Evolutionary conservation across 2,888 invertebrate genomes (phyloP).

Genomic region (Ormyrus labotus): DNA sequence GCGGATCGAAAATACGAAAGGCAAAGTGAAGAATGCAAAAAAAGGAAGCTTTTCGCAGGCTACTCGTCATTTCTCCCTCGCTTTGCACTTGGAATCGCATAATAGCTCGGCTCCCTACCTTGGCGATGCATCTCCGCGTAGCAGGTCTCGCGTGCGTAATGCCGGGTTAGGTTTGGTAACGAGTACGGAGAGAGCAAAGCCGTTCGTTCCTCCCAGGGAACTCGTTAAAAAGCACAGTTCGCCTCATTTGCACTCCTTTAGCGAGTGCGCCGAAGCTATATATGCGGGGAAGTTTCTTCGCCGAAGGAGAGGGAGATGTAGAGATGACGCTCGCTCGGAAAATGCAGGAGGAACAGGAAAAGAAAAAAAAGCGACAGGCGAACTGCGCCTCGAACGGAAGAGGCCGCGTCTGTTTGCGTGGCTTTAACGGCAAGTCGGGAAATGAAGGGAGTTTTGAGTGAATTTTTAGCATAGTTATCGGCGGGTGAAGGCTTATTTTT

Average conservation of each 20-base stretch:
- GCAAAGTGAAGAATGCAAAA: neutral
- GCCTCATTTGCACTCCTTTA: constrained; percentile 64
- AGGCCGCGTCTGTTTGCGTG: no score
- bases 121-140: neutral
- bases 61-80: constrained; percentile 7
- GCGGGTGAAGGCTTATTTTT: no score
- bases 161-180: constrained; percentile 18
- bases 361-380: neutral
- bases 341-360: neutral
- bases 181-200: neutral
- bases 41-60: neutral
- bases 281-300: constrained; percentile 27
- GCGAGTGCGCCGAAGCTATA: constrained; percentile 8
- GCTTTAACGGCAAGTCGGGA: no score
- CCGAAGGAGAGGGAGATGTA: neutral
- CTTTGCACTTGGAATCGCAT: constrained; percentile 20
- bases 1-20: neutral
- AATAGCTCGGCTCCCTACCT: constrained; percentile 1
- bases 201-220: constrained; percentile 54
- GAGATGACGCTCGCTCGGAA: neutral
- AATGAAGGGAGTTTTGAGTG: no score
- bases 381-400: no score
- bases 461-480: no score
- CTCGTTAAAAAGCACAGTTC: constrained; percentile 66
- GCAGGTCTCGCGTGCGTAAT: neutral